Conservation (phyloP, 1,140 invertebrate genomes). For the Geopemphigus sp. region DNA sequence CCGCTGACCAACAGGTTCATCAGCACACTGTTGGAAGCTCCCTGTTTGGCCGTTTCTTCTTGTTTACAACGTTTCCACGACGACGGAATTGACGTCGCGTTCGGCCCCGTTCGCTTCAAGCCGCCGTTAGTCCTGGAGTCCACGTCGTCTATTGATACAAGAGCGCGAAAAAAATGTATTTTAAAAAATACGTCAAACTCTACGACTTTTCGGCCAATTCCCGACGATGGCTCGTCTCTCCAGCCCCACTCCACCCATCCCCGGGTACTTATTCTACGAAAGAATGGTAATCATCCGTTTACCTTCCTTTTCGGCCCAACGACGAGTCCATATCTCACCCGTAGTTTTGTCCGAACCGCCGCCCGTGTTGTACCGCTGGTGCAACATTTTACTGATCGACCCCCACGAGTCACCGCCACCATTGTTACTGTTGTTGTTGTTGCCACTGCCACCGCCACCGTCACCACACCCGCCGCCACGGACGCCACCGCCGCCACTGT, state of each 20-base stretch:
- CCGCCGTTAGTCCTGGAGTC: not conserved
- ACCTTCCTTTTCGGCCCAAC: no score
- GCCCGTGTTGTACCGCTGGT: conserved; percentile 29
- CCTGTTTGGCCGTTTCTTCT: conserved; percentile 49
- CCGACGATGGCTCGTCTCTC: no score
- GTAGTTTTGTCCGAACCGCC: not conserved
- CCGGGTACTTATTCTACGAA: no score
- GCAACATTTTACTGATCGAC: conserved; percentile 40
- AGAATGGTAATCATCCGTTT: no score
- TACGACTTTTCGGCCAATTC: no score
- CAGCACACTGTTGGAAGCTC: conserved; percentile 65
- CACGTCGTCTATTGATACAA: no score
- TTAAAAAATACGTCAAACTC: no score
- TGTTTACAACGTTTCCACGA: conserved; percentile 38
- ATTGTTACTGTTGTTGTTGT: no score
- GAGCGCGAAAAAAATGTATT: not conserved
- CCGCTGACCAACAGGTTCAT: conserved; percentile 89
- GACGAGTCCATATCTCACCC: not conserved
- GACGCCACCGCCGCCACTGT: not conserved
- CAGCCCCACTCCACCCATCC: no score
- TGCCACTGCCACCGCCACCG: not conserved
- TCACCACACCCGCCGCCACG: no score
- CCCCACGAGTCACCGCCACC: conserved; percentile 49
- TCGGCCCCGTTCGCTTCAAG: conserved; percentile 23
- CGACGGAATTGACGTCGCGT: not conserved